These are phyloP conservation scores for Cotesia typhae DNA, from an alignment of 1,140 invertebrate species.

Conservation along the genomic window DNA sequence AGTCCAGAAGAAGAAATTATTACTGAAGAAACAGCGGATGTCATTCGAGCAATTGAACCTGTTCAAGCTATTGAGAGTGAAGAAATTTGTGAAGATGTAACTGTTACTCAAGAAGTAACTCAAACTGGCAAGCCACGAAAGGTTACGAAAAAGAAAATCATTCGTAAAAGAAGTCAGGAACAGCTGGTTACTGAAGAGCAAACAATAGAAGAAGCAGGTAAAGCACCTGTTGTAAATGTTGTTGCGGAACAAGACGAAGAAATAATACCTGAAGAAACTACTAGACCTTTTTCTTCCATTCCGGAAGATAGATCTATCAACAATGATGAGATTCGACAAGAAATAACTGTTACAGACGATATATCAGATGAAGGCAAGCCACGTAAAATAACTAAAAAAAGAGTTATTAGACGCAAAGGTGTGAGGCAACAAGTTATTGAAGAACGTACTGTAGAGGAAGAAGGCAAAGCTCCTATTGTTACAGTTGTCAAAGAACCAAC, in stretches of 20 bases:
- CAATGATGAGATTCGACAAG: no score
- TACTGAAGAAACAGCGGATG: not conserved
- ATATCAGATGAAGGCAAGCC: slow-evolving; percentile 54
- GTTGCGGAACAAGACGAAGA: slow-evolving; percentile 53
- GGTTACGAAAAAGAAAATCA: slow-evolving; percentile 48
- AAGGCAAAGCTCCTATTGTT: slow-evolving; percentile 37
- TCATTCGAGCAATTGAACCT: no score
- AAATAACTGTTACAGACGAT: slow-evolving; percentile 46
- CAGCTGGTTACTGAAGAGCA: slow-evolving; percentile 49
- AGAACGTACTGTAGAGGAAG: slow-evolving; percentile 35
- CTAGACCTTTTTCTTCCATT: no score
- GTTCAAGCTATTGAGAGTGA: not conserved
- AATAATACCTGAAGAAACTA: slow-evolving; percentile 30
- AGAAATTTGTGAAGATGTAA: slow-evolving; percentile 37
- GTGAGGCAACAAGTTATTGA: slow-evolving; percentile 38
- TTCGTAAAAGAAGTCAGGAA: slow-evolving; percentile 47
- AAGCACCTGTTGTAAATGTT: slow-evolving; percentile 39
- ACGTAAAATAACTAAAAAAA: slow-evolving; percentile 48
- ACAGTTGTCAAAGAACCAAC: slow-evolving; percentile 33
- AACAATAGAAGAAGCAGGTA: slow-evolving; percentile 49
- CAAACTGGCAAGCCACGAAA: slow-evolving; percentile 33
- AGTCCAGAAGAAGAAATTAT: slow-evolving; percentile 51
- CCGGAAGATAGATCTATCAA: no score
- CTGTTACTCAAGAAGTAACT: slow-evolving; percentile 38
- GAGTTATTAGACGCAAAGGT: slow-evolving; percentile 40